Evolutionary conservation across 2,113 vertebrate species (phyloP).

Genomic region (Thalassarche chlororhynchos): DNA sequence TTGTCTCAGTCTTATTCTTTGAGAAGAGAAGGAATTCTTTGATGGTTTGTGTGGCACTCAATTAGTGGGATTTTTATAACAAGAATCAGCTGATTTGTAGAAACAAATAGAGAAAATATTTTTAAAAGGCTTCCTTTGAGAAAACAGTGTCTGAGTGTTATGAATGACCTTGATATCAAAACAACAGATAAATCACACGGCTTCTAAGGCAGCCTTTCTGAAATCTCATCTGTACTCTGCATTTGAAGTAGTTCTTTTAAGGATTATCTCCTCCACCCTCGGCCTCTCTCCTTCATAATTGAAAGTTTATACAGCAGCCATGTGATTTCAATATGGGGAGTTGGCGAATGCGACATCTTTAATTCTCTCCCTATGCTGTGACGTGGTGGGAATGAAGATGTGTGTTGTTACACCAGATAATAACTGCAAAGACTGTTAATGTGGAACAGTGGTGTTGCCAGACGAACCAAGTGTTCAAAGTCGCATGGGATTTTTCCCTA

Average conservation of each 20-base stretch:
- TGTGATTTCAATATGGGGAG: background rate
- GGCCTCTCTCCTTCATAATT: slow-evolving; percentile 19
- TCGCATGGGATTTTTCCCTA: background rate
- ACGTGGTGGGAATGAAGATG: background rate
- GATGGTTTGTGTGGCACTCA: background rate
- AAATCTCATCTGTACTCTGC: background rate
- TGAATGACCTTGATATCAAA: slow-evolving; percentile 32
- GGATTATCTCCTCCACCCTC: slow-evolving; percentile 15
- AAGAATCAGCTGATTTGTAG: background rate
- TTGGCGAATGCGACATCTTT: background rate
- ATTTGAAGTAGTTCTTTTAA: slow-evolving; percentile 29
- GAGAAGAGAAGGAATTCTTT: background rate
- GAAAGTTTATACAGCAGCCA: slow-evolving; percentile 17
- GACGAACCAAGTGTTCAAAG: background rate
- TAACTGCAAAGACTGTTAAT: background rate
- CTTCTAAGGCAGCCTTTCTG: slow-evolving; percentile 31
- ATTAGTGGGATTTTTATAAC: background rate
- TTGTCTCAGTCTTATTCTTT: background rate
- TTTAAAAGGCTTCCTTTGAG: slow-evolving; percentile 18
- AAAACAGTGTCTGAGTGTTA: background rate
- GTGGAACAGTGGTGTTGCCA: background rate
- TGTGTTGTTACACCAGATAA: background rate
- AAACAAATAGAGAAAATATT: slow-evolving; percentile 11
- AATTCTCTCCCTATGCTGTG: background rate
- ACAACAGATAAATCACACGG: background rate